These are phyloP conservation scores for Hydrozoanthus tunicans DNA, from an alignment of 64 coral and sea anemone species.

Conservation along the genomic window DNA sequence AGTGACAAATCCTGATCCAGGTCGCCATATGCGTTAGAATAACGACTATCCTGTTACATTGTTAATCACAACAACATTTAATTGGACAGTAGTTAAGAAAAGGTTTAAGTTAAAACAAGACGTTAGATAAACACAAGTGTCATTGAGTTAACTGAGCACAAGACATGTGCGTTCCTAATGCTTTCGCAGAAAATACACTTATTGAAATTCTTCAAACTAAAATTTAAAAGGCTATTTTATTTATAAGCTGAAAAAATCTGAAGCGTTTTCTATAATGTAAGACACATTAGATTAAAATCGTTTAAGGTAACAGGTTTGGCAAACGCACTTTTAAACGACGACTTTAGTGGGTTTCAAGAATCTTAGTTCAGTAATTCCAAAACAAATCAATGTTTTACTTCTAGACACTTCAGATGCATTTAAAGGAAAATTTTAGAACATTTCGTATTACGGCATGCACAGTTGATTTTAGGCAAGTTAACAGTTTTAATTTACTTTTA, in stretches of 20 bases:
- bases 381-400: too few species aligned
- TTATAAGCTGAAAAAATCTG: too few species aligned
- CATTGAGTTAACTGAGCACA: background rate
- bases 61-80: conserved; percentile 47
- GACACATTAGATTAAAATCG: background rate
- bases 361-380: too few species aligned
- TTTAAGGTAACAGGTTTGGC: background rate
- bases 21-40: conserved; percentile 52
- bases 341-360: too few species aligned
- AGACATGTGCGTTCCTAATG: background rate
- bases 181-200: background rate
- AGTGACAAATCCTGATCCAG: conserved; percentile 75
- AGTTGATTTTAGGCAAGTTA: too few species aligned
- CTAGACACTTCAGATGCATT: too few species aligned
- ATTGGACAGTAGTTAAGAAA: conserved; percentile 18
- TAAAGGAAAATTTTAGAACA: too few species aligned
- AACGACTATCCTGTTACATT: conserved; percentile 62
- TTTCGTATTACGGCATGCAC: too few species aligned
- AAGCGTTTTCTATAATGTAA: too few species aligned
- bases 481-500: too few species aligned
- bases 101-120: background rate
- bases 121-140: background rate
- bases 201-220: background rate
- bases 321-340: background rate
- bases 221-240: too few species aligned